Percentiles rank a stretch among this genome's conserved stretches.
These are phyloP conservation scores for Mythimna pallens DNA, from an alignment of 2,888 invertebrate species.

Conservation along the genomic window DNA sequence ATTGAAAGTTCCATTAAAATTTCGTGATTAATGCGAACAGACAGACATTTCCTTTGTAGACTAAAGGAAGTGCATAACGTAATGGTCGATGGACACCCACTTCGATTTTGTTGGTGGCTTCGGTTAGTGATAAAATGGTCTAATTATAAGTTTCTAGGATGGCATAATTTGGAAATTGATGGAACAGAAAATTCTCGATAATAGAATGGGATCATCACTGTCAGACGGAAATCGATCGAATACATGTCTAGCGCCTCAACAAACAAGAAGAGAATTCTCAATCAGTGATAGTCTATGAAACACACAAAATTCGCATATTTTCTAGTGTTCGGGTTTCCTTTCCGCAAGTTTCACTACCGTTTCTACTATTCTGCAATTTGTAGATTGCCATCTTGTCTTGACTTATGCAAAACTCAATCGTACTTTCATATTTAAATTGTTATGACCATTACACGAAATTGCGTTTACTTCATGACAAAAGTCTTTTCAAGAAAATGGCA, in stretches of 20 bases:
- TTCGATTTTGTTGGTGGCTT: conserved; percentile 25
- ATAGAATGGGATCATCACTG: too few species aligned
- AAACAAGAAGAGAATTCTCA: background rate
- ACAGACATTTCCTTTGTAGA: conserved; percentile 59
- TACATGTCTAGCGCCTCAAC: background rate
- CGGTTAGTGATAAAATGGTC: background rate
- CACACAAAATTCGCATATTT: background rate
- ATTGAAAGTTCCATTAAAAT: conserved; percentile 47
- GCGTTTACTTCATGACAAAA: conserved; percentile 25
- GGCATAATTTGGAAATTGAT: background rate
- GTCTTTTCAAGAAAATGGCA: conserved; percentile 27
- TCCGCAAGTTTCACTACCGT: conserved; percentile 19
- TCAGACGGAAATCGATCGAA: background rate
- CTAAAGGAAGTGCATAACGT: conserved; percentile 54
- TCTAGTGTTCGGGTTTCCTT: background rate
- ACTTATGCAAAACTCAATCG: conserved; percentile 22
- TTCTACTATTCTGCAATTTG: conserved; percentile 33
- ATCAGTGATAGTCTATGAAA: background rate
- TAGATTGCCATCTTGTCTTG: conserved; percentile 28
- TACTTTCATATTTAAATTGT: conserved; percentile 32
- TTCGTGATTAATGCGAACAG: conserved; percentile 62
- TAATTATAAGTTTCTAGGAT: conserved; percentile 6
- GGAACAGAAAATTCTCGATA: background rate
- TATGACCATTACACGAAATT: conserved; percentile 36
- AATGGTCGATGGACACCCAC: conserved; percentile 36